Conservation (phyloP, 2,113 vertebrate genomes). For the Anguilla rostrata region DNA sequence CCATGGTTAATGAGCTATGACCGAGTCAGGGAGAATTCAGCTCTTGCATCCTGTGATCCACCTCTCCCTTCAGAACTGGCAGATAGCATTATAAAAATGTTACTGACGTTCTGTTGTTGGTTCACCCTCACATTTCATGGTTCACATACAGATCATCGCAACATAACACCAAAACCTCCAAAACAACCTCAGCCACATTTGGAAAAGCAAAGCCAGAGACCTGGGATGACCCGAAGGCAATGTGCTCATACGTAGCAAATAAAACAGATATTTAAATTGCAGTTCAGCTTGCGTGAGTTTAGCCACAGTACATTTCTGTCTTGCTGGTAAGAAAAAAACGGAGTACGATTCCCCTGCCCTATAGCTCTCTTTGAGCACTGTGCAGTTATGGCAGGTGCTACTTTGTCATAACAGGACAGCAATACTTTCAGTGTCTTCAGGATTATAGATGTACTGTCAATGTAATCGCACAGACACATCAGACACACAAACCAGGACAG, state of each 20-base stretch:
- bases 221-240: no score
- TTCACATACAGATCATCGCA: no score
- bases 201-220: no score
- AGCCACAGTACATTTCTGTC: no score
- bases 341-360: no score
- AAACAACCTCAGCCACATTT: no score
- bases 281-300: no score
- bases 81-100: not conserved
- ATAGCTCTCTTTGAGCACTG: not conserved
- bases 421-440: not conserved
- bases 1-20: not conserved
- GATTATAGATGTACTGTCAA: not conserved
- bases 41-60: not conserved
- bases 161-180: no score
- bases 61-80: not conserved
- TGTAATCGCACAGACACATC: no score
- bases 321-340: no score
- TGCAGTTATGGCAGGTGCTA: not conserved
- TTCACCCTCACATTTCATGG: not conserved
- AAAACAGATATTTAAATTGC: no score
- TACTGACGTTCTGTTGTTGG: not conserved
- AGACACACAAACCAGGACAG: not conserved
- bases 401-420: not conserved
- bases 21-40: not conserved
- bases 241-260: no score